These are phyloP conservation scores for Nesidiocoris tenuis DNA, from an alignment of 2,888 invertebrate genomes.

Conservation along the genomic window DNA sequence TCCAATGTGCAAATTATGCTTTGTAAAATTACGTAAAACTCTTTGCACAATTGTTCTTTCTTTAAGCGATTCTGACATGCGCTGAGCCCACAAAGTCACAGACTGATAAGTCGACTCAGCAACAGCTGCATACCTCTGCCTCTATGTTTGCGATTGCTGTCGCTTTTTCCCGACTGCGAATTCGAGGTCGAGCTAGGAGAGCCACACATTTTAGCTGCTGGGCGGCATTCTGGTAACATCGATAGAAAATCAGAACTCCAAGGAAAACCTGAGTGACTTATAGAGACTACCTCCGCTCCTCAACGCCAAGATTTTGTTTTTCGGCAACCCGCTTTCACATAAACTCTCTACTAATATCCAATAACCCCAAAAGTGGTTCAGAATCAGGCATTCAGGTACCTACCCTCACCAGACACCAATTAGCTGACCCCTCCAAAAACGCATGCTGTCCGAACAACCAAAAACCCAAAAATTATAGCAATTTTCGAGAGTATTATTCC, in stretches of 20 bases:
- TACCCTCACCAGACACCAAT: not conserved
- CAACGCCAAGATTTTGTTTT: no score
- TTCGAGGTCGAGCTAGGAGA: conserved; percentile 15
- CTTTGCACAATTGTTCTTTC: no score
- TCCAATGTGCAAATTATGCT: no score
- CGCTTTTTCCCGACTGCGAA: conserved; percentile 14
- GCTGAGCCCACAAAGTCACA: not conserved
- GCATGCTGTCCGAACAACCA: no score
- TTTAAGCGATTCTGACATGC: conserved; percentile 12
- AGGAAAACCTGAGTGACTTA: not conserved
- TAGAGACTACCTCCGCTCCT: no score
- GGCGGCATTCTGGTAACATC: conserved; percentile 21
- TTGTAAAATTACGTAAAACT: no score
- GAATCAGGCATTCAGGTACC: not conserved
- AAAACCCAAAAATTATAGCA: no score
- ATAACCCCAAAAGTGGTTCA: not conserved
- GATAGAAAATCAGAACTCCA: not conserved
- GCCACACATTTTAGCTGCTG: conserved; percentile 18
- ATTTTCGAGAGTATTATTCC: not conserved
- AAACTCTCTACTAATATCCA: not conserved
- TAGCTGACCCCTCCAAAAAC: no score
- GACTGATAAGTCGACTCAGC: no score
- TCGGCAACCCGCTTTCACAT: not conserved
- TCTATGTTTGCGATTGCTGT: conserved; percentile 19
- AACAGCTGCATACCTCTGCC: conserved; percentile 26